Conservation (phyloP, 1,140 invertebrate species). For the Myzus persicae region DNA sequence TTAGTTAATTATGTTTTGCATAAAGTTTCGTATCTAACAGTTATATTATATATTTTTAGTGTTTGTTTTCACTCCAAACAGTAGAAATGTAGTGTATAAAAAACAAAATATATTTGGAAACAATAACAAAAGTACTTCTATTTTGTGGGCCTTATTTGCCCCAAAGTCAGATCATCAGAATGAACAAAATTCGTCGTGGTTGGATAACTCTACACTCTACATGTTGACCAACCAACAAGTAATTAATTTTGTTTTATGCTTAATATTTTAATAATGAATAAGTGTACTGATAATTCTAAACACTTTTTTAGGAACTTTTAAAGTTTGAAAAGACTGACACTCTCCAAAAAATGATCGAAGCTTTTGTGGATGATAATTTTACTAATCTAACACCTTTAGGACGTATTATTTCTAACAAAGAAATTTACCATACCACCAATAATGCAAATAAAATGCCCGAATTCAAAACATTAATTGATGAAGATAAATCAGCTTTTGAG, state of each 20-base stretch:
- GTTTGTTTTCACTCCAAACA: slow-evolving; percentile 40
- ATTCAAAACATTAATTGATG: slow-evolving; percentile 36
- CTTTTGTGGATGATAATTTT: slow-evolving; percentile 47
- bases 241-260: neutral
- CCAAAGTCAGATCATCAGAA: slow-evolving; percentile 34
- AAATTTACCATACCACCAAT: neutral
- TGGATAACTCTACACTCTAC: slow-evolving; percentile 45
- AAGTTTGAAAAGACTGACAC: slow-evolving; percentile 52
- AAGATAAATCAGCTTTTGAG: slow-evolving; percentile 52
- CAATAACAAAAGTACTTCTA: slow-evolving; percentile 36
- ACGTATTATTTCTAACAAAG: slow-evolving; percentile 47
- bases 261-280: neutral
- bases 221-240: slow-evolving; percentile 57
- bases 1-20: slow-evolving; percentile 49
- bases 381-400: slow-evolving; percentile 45
- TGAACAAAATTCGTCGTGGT: slow-evolving; percentile 24
- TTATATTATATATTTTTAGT: slow-evolving; percentile 46
- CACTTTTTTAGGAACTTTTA: slow-evolving; percentile 43
- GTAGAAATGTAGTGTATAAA: slow-evolving; percentile 22
- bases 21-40: neutral
- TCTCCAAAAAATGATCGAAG: slow-evolving; percentile 43
- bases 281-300: neutral
- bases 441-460: neutral
- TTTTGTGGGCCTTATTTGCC: slow-evolving; percentile 51
- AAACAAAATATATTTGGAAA: slow-evolving; percentile 42